Percentiles rank a stretch among this genome's conserved stretches.
phyloP scores from a whole-genome alignment of 2,797 vertebrate genomes.

The Chrosomus eos region DNA sequence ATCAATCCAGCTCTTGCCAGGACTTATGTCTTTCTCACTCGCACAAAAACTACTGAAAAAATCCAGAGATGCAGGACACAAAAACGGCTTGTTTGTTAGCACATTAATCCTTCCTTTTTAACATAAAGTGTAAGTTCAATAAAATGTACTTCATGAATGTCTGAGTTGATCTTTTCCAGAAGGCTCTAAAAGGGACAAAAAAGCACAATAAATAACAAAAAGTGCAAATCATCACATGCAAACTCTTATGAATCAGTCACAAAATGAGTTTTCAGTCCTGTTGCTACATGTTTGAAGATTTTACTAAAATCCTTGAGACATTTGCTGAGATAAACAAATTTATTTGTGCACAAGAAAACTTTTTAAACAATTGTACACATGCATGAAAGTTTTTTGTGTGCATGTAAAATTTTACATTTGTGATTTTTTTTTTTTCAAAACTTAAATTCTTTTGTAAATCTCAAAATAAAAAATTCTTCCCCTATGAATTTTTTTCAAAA shows the following conservation, averaged over 20 bases:
- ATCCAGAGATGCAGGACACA: constrained; percentile 52
- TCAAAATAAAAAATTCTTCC: too few species aligned
- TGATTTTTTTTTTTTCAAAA: neutral
- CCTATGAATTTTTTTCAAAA: neutral
- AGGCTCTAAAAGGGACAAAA: neutral
- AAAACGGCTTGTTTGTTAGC: constrained; percentile 68
- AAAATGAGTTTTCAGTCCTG: too few species aligned
- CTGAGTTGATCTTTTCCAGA: neutral
- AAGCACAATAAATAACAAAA: too few species aligned
- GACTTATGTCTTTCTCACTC: constrained; percentile 51
- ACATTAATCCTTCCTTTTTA: constrained; percentile 48
- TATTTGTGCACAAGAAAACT: too few species aligned
- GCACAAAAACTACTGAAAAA: constrained; percentile 66
- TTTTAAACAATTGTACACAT: too few species aligned
- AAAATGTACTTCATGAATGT: neutral
- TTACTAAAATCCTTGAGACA: too few species aligned
- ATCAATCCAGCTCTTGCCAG: constrained; percentile 72
- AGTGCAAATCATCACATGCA: too few species aligned
- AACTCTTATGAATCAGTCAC: too few species aligned
- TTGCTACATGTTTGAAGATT: too few species aligned
- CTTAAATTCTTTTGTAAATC: neutral
- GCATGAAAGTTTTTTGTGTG: neutral
- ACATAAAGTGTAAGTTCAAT: neutral
- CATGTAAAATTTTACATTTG: neutral
- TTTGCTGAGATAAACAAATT: too few species aligned